Evolutionary conservation across 2,888 invertebrate species (phyloP), one percentile per base, ranked within the genome.

Genomic region (Linnaemya tessellans): DNA sequence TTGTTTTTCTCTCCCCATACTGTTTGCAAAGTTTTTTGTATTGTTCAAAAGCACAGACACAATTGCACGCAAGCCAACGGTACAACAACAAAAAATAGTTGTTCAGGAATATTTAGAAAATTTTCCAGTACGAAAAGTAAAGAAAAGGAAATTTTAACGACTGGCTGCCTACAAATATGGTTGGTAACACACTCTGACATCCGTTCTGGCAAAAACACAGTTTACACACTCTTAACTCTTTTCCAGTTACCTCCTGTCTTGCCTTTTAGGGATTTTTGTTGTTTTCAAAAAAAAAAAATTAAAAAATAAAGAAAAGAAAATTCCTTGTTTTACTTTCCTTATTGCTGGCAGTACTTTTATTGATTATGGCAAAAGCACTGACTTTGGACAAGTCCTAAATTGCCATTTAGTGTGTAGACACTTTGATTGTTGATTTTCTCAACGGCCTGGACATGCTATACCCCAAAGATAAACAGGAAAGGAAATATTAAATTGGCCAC

Each of bases 361-460:
- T 82, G 82, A 80, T 80, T 85, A 79, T 38, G 79, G 79, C 75
- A 62, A 71, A 79, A 51, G 79, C 79, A 82, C 30, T 30, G 30
- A 30, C 71, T 82, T 85, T 82, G 82, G 82, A 82, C 79, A 82
- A 82, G 85, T 75, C 85, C 75, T 85, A 85, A 82, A 85, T 82
- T 82, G 85, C 82, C 79, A 85, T 82, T 85, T 85, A 82, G 71
- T 79, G 71, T 75, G 71, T 46, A 62, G 79, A 79, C 82, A 85
- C 65, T 80, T 79, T 75, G 79, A 85, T 85, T 82, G 85, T 70
- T 85, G 82, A 82, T 70, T 71, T 81, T 75, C 41, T 25, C 3
- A 80, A 68, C 58, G 65, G 25, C 25, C 41, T 25, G 54, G 18
- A 3, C 79, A 71, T n/a, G 5, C 30, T n/a, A 75, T 80, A 65